Evolutionary conservation across 2,113 vertebrate species (phyloP), one percentile per base, ranked within the genome.

Genomic region (Pelusios castaneus): DNA sequence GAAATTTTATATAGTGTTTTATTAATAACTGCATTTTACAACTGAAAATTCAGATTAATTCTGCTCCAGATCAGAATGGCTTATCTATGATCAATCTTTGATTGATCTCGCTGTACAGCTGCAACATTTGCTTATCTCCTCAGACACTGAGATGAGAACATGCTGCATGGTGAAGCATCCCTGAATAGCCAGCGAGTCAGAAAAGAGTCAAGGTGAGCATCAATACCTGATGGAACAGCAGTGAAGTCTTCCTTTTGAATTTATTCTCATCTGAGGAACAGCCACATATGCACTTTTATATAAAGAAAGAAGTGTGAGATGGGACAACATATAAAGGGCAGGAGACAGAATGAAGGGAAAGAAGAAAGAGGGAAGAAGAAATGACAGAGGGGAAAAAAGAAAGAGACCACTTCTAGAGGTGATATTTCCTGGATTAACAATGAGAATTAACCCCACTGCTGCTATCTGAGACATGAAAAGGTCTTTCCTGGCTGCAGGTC

Each of bases 31-130:
- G 77, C 84, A 70, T 94, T 97, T 93, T 84, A 86, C 93, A 90
- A 96, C 94, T 91, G 89, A 95, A 95, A 96, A 97, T 96, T 96
- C 95, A 93, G 88, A 94, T 79, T 93, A 95, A 96, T 93, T 96
- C 94, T 97, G 87, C n/a, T 1, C 86, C 56, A 92, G 90, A 94
- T 95, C 95, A 91, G 80, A 96, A 91, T 43, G 81, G 87, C 75
- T 96, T 96, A 91, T 96, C 92, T 89, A 45, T 3, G 0, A 96
- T 96, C 95, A 97, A 92, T 97, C 89, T 95, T 43, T 9, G 2
- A 96, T 96, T 97, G 97, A 97, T 97, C 96, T 93, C 85, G 54
- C 91, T 88, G 70, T 90, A 82, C 52, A 93, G 56, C 12, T 11
- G 3, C 89, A 76, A 41, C 56, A 92, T 95, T 97, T 97, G 95